Evolutionary conservation across 2,888 invertebrate species (phyloP), one percentile per base, ranked within the genome.

Genomic region (Schizaphis graminum): DNA sequence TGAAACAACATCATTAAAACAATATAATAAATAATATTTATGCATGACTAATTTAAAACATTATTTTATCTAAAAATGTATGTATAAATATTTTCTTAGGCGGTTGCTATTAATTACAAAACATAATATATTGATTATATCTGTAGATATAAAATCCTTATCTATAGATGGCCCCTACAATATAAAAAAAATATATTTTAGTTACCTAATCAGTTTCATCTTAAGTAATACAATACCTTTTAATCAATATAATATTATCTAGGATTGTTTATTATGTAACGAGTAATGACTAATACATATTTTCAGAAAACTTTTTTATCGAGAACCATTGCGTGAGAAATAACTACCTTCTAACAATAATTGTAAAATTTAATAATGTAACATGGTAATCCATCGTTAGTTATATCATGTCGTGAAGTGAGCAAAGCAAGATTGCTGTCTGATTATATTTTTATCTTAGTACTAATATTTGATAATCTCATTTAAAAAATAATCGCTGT

Each of bases 241-340:
- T 77, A 77, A 35, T 77, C 35, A 77, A 77, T 8, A 35, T n/a
- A 35, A 35, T 77, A 77, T 77, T 77, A 77, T 77, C 77, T 77
- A 77, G 21, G 21, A 77, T 8, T 41, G 35, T 77, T 77, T 77
- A 35, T 77, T 77, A 35, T 47, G 7, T 77, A 77, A 77, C 8
- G 35, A 67, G 67, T 67, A 77, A 77, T 77, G 77, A 35, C 77
- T 77, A 77, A 77, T n/a, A 35, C 77, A 77, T 77, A 35, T 77
- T 77, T 77, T 35, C 35, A 35, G 77, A 77, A 77, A 77, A 77
- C 35, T 77, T 35, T 77, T 77, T 77, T 21, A 77, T 77, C 35
- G 35, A 77, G 21, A 77, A 41, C 35, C 3, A 35, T 77, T 77
- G 35, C 2, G 8, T 77, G 3, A 77, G 21, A 77, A 67, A 67